phyloP scores from a whole-genome alignment of 2,888 invertebrate species.

The Mythimna ferrago region DNA sequence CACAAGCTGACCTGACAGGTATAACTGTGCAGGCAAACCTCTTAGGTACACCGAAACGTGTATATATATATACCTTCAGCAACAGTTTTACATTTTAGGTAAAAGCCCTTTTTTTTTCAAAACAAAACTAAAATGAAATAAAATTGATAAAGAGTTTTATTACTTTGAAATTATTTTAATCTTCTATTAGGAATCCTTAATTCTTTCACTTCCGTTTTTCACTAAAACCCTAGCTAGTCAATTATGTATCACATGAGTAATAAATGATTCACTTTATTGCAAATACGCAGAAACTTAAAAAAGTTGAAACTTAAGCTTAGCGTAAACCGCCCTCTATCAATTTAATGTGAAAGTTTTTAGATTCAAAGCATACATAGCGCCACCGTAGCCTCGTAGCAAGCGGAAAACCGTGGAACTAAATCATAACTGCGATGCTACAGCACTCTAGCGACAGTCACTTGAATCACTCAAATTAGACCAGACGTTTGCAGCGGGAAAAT shows the following conservation, averaged over 20 bases:
- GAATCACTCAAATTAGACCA: neutral
- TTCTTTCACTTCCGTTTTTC: neutral
- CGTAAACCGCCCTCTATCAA: conserved; percentile 41
- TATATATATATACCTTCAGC: too few species aligned
- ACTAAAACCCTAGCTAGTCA: too few species aligned
- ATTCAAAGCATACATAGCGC: conserved; percentile 13
- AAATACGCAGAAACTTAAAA: too few species aligned
- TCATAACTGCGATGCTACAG: neutral
- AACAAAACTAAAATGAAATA: neutral
- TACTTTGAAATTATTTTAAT: too few species aligned
- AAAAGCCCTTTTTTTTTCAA: too few species aligned
- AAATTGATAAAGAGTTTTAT: neutral
- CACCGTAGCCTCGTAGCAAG: neutral
- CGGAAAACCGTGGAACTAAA: conserved; percentile 32
- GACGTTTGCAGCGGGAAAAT: conserved; percentile 10
- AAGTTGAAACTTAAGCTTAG: neutral
- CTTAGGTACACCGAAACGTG: too few species aligned
- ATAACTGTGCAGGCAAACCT: too few species aligned
- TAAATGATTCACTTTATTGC: neutral
- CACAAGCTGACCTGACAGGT: too few species aligned
- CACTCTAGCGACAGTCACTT: conserved; percentile 28
- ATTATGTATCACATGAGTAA: neutral
- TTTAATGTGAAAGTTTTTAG: conserved; percentile 10
- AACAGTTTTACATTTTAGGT: too few species aligned
- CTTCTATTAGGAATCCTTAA: neutral